Conservation (phyloP, 2,113 vertebrate genomes). For the Murina feae region DNA sequence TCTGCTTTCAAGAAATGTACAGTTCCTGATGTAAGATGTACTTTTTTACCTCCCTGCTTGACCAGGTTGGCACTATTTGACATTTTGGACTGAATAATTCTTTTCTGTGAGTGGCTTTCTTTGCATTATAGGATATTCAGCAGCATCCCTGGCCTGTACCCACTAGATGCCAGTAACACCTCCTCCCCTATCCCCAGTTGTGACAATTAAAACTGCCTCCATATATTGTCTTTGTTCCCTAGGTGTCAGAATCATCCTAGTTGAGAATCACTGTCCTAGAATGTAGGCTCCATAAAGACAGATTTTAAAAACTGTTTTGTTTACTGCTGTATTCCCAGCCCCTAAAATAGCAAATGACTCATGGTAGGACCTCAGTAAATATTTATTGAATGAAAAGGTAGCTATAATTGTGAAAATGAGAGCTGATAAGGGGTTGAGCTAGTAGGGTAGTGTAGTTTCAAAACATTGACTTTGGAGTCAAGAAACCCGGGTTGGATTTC, state of each 20-base stretch:
- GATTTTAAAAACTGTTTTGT: constrained; percentile 1
- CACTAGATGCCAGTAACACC: background rate
- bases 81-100: background rate
- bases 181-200: background rate
- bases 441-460: background rate
- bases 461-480: background rate
- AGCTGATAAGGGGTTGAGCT: background rate
- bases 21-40: constrained; percentile 7
- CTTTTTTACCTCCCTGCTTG: background rate
- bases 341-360: constrained; percentile 13
- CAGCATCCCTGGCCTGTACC: background rate
- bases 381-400: background rate
- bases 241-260: background rate
- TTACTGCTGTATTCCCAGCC: background rate
- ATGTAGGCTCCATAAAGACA: constrained; percentile 36
- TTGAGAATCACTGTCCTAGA: constrained; percentile 6
- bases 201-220: background rate
- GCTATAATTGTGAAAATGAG: constrained; percentile 22
- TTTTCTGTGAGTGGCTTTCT: background rate
- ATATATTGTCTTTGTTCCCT: background rate
- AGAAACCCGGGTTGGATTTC: background rate
- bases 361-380: background rate
- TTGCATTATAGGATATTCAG: background rate
- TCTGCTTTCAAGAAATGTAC: constrained; percentile 29
- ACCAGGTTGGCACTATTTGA: background rate